Evolutionary conservation across 1,140 invertebrate genomes (phyloP).

Genomic region (Sitobion miscanthi): DNA sequence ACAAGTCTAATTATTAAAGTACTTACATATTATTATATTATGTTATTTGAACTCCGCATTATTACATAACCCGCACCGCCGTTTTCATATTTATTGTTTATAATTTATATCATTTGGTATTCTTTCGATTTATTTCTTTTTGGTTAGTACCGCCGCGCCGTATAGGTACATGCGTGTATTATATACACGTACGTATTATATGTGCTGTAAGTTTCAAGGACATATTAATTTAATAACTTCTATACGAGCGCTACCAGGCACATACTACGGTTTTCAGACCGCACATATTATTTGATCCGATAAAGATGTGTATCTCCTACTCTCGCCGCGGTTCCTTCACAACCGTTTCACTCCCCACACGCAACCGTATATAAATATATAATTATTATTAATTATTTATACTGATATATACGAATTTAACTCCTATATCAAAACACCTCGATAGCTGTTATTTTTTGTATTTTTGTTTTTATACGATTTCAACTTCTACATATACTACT

Average conservation of each 20-base stretch:
- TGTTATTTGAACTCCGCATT: background rate
- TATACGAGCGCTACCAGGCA: background rate
- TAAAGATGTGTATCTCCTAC: conserved; percentile 22
- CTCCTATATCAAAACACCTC: background rate
- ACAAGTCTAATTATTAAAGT: background rate
- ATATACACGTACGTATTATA: background rate
- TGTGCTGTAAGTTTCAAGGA: conserved; percentile 20
- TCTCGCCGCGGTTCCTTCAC: background rate
- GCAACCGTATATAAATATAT: background rate
- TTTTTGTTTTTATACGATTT: background rate
- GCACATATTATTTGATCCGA: background rate
- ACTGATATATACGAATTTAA: background rate
- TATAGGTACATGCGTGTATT: background rate
- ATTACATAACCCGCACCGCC: background rate
- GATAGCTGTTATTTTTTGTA: background rate
- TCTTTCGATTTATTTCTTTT: conserved; percentile 18
- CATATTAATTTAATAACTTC: conserved; percentile 13
- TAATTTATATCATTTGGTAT: background rate
- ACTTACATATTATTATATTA: background rate
- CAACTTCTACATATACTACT: background rate
- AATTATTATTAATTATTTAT: background rate
- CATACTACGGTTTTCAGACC: background rate
- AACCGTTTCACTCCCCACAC: background rate
- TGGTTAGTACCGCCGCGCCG: background rate
- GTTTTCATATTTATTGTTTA: background rate